Base-by-base conservation (phyloP, 2,113 vertebrate species). In the Chlamydotis undulata region DNA sequence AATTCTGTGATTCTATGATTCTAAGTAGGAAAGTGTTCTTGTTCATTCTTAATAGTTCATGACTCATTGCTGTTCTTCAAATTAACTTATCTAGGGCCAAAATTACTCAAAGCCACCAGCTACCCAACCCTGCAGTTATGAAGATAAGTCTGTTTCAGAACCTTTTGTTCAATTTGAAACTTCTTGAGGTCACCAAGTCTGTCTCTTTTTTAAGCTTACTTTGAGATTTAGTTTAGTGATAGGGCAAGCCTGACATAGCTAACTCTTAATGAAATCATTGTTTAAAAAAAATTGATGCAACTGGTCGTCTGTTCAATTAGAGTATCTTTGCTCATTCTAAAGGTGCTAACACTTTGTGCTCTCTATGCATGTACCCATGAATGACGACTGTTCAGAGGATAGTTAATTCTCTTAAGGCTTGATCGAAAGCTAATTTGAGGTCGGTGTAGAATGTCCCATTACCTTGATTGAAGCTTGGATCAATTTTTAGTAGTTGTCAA, bases 341-440 rank as follows among this genome's bases (percentile, higher is more conserved):
- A 91, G 79, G 53, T 68, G 77, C 53, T 63, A 33, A 3, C 17
- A 14, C 26, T 93, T 75, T 43, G 33, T 64, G 5, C 28, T 29
- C 22, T 74, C 56, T 64, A 43, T 91, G 59, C 39, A 5, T 74
- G 43, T 60, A 12, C n/a, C 67, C 53, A 60, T 2, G 6, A 85
- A n/a, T 47, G 81, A 39, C 0, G 45, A 21, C 49, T 93, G 74
- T 67, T 87, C 21, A 73, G 92, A 73, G 56, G 35, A 37, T 56
- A 84, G 45, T 24, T 79, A 49, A 93, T 91, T 92, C 90, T 95
- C 83, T 79, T 28, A 76, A 83, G 73, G 73, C 80, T 89, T 90
- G 86, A 75, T 92, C 13, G 12, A 89, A 45, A 94, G 80, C 90
- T 97, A 93, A 95, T 92, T 92, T 95, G 94, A 91, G 92, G 92